Evolutionary conservation across 2,797 vertebrate species (phyloP).

Genomic region (Sebastes itinus): DNA sequence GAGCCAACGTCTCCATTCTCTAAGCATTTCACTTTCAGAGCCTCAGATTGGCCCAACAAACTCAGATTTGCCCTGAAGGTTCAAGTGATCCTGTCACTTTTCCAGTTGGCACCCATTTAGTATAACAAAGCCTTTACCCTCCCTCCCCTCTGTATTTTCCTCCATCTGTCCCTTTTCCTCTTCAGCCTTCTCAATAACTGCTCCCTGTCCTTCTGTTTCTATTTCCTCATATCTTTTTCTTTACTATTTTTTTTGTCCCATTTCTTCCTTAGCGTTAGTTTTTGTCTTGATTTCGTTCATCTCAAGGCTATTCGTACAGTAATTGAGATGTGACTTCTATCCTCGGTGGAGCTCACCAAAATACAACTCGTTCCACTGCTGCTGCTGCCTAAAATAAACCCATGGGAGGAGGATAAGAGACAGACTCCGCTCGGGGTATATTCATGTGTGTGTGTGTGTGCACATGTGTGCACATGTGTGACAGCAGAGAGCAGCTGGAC

Average conservation of each 20-base stretch:
- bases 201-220: neutral
- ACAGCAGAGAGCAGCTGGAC: conserved; percentile 56
- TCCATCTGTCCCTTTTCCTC: conserved; percentile 28
- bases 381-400: conserved; percentile 37
- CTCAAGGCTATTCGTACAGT: conserved; percentile 14
- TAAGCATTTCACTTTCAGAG: neutral
- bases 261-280: neutral
- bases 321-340: conserved; percentile 36
- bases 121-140: conserved; percentile 24
- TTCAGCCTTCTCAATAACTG: neutral
- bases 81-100: conserved; percentile 41
- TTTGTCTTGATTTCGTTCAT: conserved; percentile 17
- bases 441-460: conserved; percentile 1
- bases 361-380: conserved; percentile 25
- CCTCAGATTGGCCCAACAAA: neutral
- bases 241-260: neutral
- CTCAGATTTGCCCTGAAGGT: neutral
- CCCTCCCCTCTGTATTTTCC: neutral
- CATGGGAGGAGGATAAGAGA: conserved; percentile 42
- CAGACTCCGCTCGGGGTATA: conserved; percentile 13
- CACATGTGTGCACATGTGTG: neutral
- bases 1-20: neutral
- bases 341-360: conserved; percentile 25
- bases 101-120: conserved; percentile 38
- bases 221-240: neutral